Conservation (phyloP, 1,140 invertebrate species). For the Andricus grossulariae region DNA sequence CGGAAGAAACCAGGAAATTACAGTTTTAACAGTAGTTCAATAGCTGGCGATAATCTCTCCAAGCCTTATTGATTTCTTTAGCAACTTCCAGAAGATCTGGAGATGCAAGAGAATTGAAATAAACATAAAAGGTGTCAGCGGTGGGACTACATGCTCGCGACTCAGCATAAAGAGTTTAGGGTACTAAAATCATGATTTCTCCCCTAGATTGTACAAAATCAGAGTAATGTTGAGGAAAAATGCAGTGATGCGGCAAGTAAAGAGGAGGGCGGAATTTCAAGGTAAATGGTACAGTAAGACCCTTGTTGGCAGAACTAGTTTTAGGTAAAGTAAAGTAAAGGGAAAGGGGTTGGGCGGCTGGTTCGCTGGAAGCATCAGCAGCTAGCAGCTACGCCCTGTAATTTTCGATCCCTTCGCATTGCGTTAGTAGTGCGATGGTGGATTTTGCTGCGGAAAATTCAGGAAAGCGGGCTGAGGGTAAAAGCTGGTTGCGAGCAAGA, state of each 20-base stretch:
- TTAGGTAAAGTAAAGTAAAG: background rate
- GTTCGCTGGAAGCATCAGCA: constrained; percentile 15
- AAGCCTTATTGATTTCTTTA: too few species aligned
- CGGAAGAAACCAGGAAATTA: too few species aligned
- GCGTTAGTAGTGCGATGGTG: constrained; percentile 34
- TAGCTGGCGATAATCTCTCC: too few species aligned
- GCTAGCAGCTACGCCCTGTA: constrained; percentile 44
- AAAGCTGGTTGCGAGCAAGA: constrained; percentile 28
- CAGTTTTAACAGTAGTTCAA: too few species aligned
- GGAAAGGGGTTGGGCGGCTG: constrained; percentile 12
- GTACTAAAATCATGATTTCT: too few species aligned
- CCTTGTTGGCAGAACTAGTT: constrained; percentile 5
- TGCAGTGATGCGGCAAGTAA: background rate
- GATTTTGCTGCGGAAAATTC: constrained; percentile 34
- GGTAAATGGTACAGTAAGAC: constrained; percentile 11
- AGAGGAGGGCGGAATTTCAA: background rate
- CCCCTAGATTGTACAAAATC: background rate
- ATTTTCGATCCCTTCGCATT: constrained; percentile 56
- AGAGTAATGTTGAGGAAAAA: background rate
- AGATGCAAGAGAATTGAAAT: too few species aligned
- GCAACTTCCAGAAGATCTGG: too few species aligned
- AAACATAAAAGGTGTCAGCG: too few species aligned
- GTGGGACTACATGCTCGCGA: too few species aligned
- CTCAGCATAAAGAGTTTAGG: too few species aligned
- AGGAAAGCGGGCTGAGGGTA: constrained; percentile 27